Base-by-base conservation (phyloP, 2,888 invertebrate genomes). In the Ametastegia equiseti region DNA sequence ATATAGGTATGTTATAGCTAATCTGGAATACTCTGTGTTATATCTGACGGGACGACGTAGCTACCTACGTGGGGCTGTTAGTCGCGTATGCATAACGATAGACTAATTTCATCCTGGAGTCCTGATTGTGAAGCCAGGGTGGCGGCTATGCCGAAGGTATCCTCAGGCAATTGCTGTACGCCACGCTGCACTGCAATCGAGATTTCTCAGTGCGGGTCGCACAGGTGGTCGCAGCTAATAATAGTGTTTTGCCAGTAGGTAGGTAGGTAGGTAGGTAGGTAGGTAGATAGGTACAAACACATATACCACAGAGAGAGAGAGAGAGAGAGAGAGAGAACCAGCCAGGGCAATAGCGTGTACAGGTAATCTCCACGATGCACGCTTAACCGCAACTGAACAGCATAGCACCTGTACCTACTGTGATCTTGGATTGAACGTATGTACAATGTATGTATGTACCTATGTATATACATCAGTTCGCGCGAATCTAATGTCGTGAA, bases 201-300 rank as follows among this genome's bases (percentile, higher is more conserved):
- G 50, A 75, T 75, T 19, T 75, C 75, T 36, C 9, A 11, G 33
- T 54, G 30, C 75, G 36, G 75, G 75, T 75, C 75, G 75, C 75
- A 75, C 75, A 75, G 75, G 75, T 75, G 75, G 75, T 75, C 75
- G 75, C 75, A 54, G 75, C 75, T 75, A 75, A 75, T 75, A 75
- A 75, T 75, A 50, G 75, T 50, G 75, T 75, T 75, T 75, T 27
- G 75, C 54, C 19, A 30, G 33, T 54, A 19, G 36, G 45, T 30
- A 30, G 42, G 42, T 42, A 6, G 42, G 6, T 42, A 5, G 42
- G 42, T 42, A 42, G 42, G 42, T 42, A 42, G 42, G 42, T 42
- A 42, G 42, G 42, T 42, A 42, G 42, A 42, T 42, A 42, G 42
- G 42, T 42, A 9, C 5, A n/a, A n/a, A n/a, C n/a, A n/a, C n/a